phyloP scores from a whole-genome alignment of 2,888 invertebrate species.

The Folsomia candida region DNA sequence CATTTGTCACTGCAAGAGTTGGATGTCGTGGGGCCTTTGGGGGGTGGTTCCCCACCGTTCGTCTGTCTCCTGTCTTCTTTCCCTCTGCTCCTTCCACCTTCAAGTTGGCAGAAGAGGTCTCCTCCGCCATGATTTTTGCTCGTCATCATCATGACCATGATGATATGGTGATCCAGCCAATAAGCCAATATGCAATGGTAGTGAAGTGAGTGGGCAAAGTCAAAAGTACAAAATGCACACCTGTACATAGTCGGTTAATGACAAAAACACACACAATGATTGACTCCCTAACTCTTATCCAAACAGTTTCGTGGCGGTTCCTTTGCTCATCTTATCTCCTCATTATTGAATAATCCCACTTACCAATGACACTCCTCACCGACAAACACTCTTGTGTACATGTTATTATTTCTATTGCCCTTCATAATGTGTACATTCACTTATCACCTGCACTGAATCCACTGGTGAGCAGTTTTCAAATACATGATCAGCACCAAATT shows the following conservation, averaged over 20 bases:
- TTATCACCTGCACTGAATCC: constrained; percentile 39
- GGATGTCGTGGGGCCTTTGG: constrained; percentile 45
- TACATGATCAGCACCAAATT: neutral
- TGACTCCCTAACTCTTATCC: constrained; percentile 33
- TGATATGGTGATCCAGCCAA: too few species aligned
- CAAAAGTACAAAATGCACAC: constrained; percentile 28
- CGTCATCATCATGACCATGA: constrained; percentile 2
- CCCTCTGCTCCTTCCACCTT: too few species aligned
- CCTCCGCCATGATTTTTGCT: constrained; percentile 23
- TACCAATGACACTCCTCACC: constrained; percentile 38
- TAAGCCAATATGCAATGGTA: neutral
- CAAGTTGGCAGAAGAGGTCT: too few species aligned
- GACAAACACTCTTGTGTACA: constrained; percentile 43
- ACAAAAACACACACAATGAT: constrained; percentile 48
- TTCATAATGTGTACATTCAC: constrained; percentile 39
- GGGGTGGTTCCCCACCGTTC: constrained; percentile 38
- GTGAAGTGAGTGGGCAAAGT: neutral
- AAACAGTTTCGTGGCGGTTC: constrained; percentile 46
- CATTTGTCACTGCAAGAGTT: constrained; percentile 48
- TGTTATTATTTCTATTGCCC: constrained; percentile 40
- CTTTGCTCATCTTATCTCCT: constrained; percentile 44
- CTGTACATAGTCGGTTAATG: constrained; percentile 46
- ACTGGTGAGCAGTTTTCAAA: neutral
- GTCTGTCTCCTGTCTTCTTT: constrained; percentile 36
- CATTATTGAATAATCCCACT: constrained; percentile 44